Evolutionary conservation across 1,140 invertebrate species (phyloP), one percentile per base, ranked within the genome.

Genomic region (Trichonephila clavipes): DNA sequence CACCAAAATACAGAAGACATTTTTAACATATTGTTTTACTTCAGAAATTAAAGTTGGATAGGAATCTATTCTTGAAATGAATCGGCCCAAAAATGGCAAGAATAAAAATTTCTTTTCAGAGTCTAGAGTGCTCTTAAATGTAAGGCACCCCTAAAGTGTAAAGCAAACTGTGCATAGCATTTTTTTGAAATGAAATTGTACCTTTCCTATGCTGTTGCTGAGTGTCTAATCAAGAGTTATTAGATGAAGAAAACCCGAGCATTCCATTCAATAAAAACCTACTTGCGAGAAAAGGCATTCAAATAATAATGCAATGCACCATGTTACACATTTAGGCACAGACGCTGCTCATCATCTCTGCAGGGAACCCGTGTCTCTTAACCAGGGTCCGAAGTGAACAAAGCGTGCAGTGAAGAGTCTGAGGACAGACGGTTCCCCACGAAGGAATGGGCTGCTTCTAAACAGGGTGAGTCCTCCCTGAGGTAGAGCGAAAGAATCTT

Each of bases 81-180:
- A 34, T 77, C 72, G 34, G 72, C 72, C 72, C 40, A 34, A 24
- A 72, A 72, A 72, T 18, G 69, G 69, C 69, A 34, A 34, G 72
- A 77, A 77, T 77, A 64, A 64, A 88, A 64, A n/a, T 21, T 66
- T 34, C 59, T 21, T 28, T 40, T 88, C 18, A 88, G 61, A 90
- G 66, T 90, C 89, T 90, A 40, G 24, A 83, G 90, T 92, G 61
- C 62, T 87, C 34, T 40, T 86, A 51, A 58, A 69, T 92, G 83
- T 92, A 92, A 92, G 91, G 91, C 91, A 92, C 91, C 51, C 51
- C 82, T 92, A 92, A 92, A 87, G 82, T 92, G 91, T 92, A 87
- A 92, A 87, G 83, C 62, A 44, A 92, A 59, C 24, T 87, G 81
- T 92, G 77, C 77, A 44, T 62, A 64, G 61, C 86, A 87, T 61